Conservation (phyloP, 2,113 vertebrate species). For the Glaucomys volans region DNA sequence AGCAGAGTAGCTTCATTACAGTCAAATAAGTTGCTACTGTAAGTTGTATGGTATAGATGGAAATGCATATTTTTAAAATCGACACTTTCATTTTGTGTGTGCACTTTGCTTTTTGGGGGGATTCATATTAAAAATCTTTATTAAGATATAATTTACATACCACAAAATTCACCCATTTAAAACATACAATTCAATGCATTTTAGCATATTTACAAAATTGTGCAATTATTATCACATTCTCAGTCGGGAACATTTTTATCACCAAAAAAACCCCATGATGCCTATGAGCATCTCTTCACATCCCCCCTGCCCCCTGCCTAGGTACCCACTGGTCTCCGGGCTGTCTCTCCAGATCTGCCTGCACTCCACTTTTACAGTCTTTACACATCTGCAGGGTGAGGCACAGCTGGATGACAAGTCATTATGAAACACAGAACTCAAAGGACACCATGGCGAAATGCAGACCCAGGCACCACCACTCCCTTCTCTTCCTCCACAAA, state of each 20-base stretch:
- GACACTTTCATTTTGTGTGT: background rate
- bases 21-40: background rate
- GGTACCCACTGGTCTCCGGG: background rate
- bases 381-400: background rate
- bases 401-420: background rate
- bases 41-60: background rate
- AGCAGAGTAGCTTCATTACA: constrained; percentile 12
- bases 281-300: background rate
- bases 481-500: background rate
- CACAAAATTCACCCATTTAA: background rate
- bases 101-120: background rate
- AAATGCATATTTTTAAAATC: constrained; percentile 31
- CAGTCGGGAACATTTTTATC: background rate
- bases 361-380: background rate
- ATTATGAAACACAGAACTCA: constrained; percentile 5
- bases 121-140: constrained; percentile 5
- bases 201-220: background rate
- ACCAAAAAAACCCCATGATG: background rate
- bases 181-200: background rate
- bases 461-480: background rate
- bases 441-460: background rate
- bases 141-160: background rate
- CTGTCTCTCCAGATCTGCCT: background rate
- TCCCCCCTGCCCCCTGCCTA: too few relatives aligned
- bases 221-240: background rate